Base-by-base conservation (phyloP, 2,797 vertebrate species). In the Helarctos malayanus region DNA sequence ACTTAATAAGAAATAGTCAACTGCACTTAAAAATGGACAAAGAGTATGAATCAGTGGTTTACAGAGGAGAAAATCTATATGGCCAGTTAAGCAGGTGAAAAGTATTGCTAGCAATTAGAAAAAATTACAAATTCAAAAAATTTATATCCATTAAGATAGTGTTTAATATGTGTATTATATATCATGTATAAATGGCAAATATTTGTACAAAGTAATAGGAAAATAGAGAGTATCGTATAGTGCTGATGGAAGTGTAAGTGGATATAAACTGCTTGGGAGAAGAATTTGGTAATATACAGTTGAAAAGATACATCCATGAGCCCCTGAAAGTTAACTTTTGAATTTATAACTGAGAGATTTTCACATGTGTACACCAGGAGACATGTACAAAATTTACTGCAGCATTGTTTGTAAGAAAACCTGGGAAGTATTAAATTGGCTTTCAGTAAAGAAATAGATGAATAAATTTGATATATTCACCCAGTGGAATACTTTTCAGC, bases 281-380 rank as follows among this genome's bases (percentile, higher is more conserved):
- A 13, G 45, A 63, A 49, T 84, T 76, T 91, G 23, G 32, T 69
- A 91, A 49, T 54, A 49, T 69, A 54, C 68, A 83, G 71, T 38
- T 80, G 23, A 88, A 93, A 88, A 61, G 32, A 61, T 61, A 29
- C 2, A 25, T 71, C 45, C 45, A 68, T 61, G 80, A 65, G 57
- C 32, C 61, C 32, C 78, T 75, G 54, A 92, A 97, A 93, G 93
- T 88, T 7, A 27, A 25, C 16, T 83, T 95, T 21, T 79, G 41
- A 35, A 61, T 59, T 91, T 84, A 9, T 18, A 78, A 59, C 14
- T 83, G 49, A 84, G 81, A 91, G 59, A 41, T 84, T 87, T 54
- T 61, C 61, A 7, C 47, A 21, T 59, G 25, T 90, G 18, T 87
- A 21, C 73, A 57, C 35, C 41, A 95, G 63, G n/a, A 86, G 32